These are phyloP conservation scores for Stenolophus ochropezus DNA, from an alignment of 2,888 invertebrate species.

Conservation along the genomic window DNA sequence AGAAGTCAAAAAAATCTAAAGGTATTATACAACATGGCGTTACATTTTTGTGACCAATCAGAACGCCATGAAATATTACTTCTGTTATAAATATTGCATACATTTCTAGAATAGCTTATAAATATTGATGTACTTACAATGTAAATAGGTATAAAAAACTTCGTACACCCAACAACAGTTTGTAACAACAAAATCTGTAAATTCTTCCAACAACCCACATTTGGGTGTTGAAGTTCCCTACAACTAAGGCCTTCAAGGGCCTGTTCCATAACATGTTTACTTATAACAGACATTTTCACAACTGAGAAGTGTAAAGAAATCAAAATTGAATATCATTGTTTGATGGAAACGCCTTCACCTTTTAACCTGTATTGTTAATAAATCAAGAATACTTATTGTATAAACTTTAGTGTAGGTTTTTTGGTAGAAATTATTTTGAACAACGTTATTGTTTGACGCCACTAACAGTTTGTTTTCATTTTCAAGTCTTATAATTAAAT, in stretches of 20 bases:
- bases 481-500: background rate
- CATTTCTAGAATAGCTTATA: background rate
- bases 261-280: conserved; percentile 34
- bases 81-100: background rate
- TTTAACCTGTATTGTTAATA: background rate
- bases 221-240: background rate
- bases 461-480: background rate
- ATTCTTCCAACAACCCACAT: background rate
- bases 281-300: conserved; percentile 30
- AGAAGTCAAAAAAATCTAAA: no score
- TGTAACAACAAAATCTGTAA: background rate
- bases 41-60: no score
- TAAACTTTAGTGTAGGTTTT: background rate
- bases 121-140: conserved; percentile 45
- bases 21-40: no score
- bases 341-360: background rate
- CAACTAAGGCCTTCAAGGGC: background rate
- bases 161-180: background rate
- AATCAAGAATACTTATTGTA: background rate
- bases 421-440: no score
- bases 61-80: no score
- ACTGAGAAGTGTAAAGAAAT: background rate
- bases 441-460: background rate
- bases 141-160: conserved; percentile 41
- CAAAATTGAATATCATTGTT: background rate